These are phyloP conservation scores for Hydroisotoma schaefferi DNA, from an alignment of 2,888 invertebrate species.

Conservation along the genomic window DNA sequence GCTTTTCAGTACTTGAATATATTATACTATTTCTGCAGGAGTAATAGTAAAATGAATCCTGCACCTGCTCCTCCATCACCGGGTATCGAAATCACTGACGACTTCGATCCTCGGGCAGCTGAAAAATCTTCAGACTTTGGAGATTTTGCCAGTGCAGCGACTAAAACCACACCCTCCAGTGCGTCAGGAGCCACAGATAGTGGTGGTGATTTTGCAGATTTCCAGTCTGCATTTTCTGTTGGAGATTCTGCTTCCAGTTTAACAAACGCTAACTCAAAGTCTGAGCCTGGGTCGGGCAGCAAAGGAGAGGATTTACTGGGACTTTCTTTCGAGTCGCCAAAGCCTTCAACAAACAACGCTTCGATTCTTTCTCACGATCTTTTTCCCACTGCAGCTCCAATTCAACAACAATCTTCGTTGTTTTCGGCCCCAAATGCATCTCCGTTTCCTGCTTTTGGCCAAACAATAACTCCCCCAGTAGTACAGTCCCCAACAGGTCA, in stretches of 20 bases:
- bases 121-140: conserved; percentile 64
- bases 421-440: conserved; percentile 30
- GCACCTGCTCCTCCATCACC: conserved; percentile 37
- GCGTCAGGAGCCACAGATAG: conserved; percentile 15
- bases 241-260: conserved; percentile 15
- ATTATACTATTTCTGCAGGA: background rate
- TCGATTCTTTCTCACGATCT: conserved; percentile 5
- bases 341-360: conserved; percentile 9
- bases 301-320: conserved; percentile 39
- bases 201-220: conserved; percentile 40
- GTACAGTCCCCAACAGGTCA: conserved; percentile 24
- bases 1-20: background rate
- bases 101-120: conserved; percentile 52
- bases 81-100: conserved; percentile 49
- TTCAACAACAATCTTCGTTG: conserved; percentile 27
- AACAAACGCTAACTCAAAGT: conserved; percentile 8
- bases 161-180: conserved; percentile 25
- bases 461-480: conserved; percentile 21
- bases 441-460: conserved; percentile 25
- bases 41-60: too few species aligned
- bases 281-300: background rate
- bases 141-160: conserved; percentile 59
- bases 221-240: conserved; percentile 40
- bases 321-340: conserved; percentile 28
- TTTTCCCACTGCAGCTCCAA: conserved; percentile 4